Base-by-base conservation (phyloP, 2,888 invertebrate genomes). In the Pseudococcus longispinus region DNA sequence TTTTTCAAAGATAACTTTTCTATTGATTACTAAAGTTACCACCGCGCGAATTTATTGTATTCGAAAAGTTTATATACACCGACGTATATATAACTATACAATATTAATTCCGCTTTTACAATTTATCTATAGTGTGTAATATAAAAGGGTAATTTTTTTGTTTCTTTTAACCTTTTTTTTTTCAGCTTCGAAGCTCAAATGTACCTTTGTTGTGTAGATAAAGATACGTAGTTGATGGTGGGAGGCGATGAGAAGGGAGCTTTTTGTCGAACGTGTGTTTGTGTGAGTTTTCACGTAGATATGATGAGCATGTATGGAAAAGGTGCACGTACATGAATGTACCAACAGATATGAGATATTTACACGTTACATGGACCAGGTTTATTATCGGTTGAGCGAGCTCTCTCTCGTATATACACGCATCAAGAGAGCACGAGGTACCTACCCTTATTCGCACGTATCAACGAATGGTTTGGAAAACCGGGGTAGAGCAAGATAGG, bases 21-120 rank as follows among this genome's bases (percentile, higher is more conserved):
- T 18, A 55, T 37, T 37, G 37, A 37, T 37, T 37, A 37, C 37
- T 13, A 26, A 26, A 65, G 65, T 65, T n/a, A 55, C 15, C n/a
- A n/a, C 55, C 5, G 6, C n/a, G 65, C 65, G 26, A 65, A 65
- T 65, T 65, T 65, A 65, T 65, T 15, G 65, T 26, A 65, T 26
- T 26, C 26, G 18, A 65, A 65, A 65, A 65, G 26, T 65, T 65
- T 65, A 65, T 37, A 37, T 37, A 37, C 37, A 37, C n/a, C n/a
- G 6, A n/a, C 55, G n/a, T 26, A 60, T 26, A 65, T 26, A 65
- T 13, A 26, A 65, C 26, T 26, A 65, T 26, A 65, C 26, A 26
- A 65, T 65, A 65, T 65, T 65, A 65, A 65, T 65, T 65, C 65
- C 65, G 65, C 65, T 65, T 65, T 65, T 26, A 65, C 26, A 55